Conservation (phyloP, 1,140 invertebrate genomes). For the Drosophila auraria region DNA sequence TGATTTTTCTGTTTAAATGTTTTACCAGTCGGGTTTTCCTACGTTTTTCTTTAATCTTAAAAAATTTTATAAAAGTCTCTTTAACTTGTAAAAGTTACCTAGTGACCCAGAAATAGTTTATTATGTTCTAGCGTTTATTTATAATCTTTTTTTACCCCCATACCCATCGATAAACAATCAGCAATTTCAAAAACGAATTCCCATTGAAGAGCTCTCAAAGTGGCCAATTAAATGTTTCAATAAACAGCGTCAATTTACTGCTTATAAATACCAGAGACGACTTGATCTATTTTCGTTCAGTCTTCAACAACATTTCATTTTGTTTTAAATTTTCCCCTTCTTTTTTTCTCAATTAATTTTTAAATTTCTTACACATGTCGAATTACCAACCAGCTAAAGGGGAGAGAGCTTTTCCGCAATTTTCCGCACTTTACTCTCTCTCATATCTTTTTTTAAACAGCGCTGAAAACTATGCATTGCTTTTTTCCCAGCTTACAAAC, state of each 20-base stretch:
- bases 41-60: conserved; percentile 22
- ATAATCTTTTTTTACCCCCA: background rate
- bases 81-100: background rate
- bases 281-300: conserved; percentile 60
- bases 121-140: background rate
- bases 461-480: conserved; percentile 33
- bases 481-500: background rate
- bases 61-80: too few relatives aligned
- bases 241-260: conserved; percentile 65
- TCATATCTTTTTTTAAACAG: too few relatives aligned
- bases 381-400: conserved; percentile 5
- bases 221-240: conserved; percentile 75
- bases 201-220: conserved; percentile 48
- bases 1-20: conserved; percentile 66
- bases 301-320: conserved; percentile 48
- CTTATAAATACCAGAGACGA: conserved; percentile 54
- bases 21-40: conserved; percentile 20
- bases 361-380: conserved; percentile 50
- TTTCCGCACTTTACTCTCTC: conserved; percentile 10
- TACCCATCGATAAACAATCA: conserved; percentile 33
- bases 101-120: conserved; percentile 4
- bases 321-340: conserved; percentile 10
- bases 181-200: conserved; percentile 35
- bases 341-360: conserved; percentile 41
- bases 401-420: conserved; percentile 21